phyloP scores from a whole-genome alignment of 2,113 vertebrate species.

The Coreoperca whiteheadi region DNA sequence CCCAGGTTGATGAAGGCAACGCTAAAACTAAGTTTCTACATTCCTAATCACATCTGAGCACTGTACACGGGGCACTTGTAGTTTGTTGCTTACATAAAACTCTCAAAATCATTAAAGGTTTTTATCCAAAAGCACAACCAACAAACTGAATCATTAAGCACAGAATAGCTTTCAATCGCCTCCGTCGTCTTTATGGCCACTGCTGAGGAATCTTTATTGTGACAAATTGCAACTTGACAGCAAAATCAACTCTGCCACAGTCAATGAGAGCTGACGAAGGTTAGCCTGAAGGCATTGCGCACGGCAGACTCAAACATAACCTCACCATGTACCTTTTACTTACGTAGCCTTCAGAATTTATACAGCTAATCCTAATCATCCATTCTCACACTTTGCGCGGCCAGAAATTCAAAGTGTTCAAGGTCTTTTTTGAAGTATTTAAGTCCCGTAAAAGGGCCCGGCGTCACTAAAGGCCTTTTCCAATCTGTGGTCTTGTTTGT shows the following conservation, averaged over 20 bases:
- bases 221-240: background rate
- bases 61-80: background rate
- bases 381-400: background rate
- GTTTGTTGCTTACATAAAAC: background rate
- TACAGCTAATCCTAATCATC: background rate
- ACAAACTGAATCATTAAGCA: background rate
- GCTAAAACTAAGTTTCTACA: slow-evolving; percentile 5
- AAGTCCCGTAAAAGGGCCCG: background rate
- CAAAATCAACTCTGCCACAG: too few relatives aligned
- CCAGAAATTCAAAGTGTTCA: too few relatives aligned
- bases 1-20: background rate
- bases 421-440: too few relatives aligned
- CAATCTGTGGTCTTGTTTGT: too few relatives aligned
- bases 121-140: background rate
- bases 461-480: background rate
- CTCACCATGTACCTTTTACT: background rate
- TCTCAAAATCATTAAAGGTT: background rate
- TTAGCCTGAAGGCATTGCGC: background rate
- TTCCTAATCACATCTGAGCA: background rate
- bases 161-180: background rate
- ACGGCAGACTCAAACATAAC: background rate
- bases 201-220: background rate
- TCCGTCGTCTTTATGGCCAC: background rate
- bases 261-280: background rate
- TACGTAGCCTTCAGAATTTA: background rate